Evolutionary conservation across 1,140 invertebrate genomes (phyloP).

Genomic region (Steinernema khuongi): DNA sequence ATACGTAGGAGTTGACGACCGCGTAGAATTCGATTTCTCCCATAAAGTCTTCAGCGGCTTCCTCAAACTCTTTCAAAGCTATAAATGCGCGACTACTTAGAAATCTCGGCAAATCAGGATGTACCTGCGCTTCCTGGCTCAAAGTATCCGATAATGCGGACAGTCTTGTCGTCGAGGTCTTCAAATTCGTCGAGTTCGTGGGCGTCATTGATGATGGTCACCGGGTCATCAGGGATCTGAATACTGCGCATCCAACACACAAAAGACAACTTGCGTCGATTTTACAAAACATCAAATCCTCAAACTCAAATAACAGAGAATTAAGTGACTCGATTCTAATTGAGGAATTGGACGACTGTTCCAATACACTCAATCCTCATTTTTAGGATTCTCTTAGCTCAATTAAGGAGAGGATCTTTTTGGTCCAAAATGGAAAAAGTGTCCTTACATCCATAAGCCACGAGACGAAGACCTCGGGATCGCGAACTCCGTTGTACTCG

Average conservation of each 20-base stretch:
- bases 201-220: constrained; percentile 58
- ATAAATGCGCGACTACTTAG: constrained; percentile 7
- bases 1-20: constrained; percentile 55
- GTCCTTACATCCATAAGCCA: constrained; percentile 56
- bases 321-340: too few species aligned
- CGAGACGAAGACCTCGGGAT: constrained; percentile 58
- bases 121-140: constrained; percentile 55
- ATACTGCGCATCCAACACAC: constrained; percentile 6
- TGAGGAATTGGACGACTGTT: too few species aligned
- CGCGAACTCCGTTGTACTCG: constrained; percentile 58
- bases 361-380: too few species aligned
- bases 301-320: too few species aligned
- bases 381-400: too few species aligned
- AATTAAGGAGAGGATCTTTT: neutral
- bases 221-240: constrained; percentile 57
- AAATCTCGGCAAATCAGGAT: neutral
- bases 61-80: constrained; percentile 58
- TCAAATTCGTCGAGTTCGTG: constrained; percentile 59
- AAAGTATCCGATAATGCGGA: constrained; percentile 58
- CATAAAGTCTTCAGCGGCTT: constrained; percentile 58
- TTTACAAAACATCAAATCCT: too few species aligned
- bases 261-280: neutral
- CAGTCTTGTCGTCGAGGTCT: constrained; percentile 53
- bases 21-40: constrained; percentile 59
- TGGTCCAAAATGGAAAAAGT: neutral